Evolutionary conservation across 1,140 invertebrate species (phyloP), one percentile per base, ranked within the genome.

Genomic region (Drosophila sp.): DNA sequence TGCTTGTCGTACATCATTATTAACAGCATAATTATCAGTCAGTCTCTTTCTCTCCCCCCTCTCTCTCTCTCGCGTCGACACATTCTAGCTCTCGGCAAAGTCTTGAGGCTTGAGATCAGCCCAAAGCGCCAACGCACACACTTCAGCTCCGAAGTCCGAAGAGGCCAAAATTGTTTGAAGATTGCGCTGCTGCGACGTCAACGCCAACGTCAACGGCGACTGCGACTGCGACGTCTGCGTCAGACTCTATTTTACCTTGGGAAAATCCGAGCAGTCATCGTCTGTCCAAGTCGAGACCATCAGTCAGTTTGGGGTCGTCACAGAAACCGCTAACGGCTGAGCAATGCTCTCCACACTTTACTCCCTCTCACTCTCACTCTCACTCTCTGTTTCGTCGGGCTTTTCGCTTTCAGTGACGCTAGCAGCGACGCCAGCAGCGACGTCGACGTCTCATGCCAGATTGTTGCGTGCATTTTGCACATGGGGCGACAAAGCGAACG

Each of bases 311-410:
- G 45, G 70, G 70, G 18, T 41, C 46, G 43, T 43, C 66, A 43
- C 18, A 48, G 50, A n/a, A 27, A 45, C 56, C 59, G 9, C 45
- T n/a, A 16, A 14, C 41, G n/a, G 14, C 32, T 32, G 14, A 54
- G 16, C 59, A 57, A 34, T 38, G 4, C 41, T 36, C 51, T 14
- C 38, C 41, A 65, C 25, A 32, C 67, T 72, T 61, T 53, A 83
- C 79, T n/a, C n/a, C n/a, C n/a, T 89, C 84, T 80, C 83, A 83
- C 83, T 89, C 79, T 87, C 83, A n/a, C n/a, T 89, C 84, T 80
- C 83, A 83, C 83, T 89, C 79, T 87, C 83, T 81, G 1, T 21
- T 78, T 78, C 51, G 57, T 45, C n/a, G 51, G 9, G 58, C 61
- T 64, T 76, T 82, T 83, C 70, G 79, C 71, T 81, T 86, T 86